Evolutionary conservation across 2,797 vertebrate species (phyloP).

Genomic region (Danionella dracula): DNA sequence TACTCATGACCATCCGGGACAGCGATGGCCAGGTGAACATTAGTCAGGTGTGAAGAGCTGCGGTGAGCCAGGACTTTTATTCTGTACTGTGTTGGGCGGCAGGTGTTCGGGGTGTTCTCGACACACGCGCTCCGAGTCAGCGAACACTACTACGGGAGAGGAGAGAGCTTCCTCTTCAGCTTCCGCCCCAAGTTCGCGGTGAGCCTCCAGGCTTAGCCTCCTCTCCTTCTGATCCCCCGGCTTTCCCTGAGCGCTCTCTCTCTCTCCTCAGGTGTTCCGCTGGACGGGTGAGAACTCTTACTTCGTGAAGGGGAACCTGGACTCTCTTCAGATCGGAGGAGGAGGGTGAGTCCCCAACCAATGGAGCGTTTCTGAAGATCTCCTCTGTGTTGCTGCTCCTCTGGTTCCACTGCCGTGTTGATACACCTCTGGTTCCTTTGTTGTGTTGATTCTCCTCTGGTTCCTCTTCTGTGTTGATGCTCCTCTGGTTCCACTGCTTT

Average conservation of each 20-base stretch:
- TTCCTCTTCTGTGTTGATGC: too few relatives aligned
- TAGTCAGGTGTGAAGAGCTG: too few relatives aligned
- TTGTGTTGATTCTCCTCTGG: too few relatives aligned
- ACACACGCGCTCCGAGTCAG: conserved; percentile 95
- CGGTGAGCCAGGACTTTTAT: too few relatives aligned
- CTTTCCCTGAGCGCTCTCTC: neutral
- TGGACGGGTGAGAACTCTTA: conserved; percentile 98
- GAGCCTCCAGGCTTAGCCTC: too few relatives aligned
- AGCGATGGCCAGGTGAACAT: conserved; percentile 85
- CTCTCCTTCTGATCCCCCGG: too few relatives aligned
- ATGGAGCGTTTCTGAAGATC: too few relatives aligned
- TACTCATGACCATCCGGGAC: conserved; percentile 90
- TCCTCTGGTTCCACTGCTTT: too few relatives aligned
- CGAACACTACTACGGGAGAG: conserved; percentile 95
- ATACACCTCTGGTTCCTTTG: too few relatives aligned
- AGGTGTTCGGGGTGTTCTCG: conserved; percentile 93
- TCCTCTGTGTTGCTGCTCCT: too few relatives aligned
- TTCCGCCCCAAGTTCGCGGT: conserved; percentile 96
- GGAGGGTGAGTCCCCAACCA: conserved; percentile 89
- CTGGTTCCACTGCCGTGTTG: too few relatives aligned
- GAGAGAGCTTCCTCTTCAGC: conserved; percentile 94
- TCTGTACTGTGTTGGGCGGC: too few relatives aligned
- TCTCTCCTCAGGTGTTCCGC: conserved; percentile 79
- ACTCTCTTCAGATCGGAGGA: conserved; percentile 93
- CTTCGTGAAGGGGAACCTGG: conserved; percentile 93